These are phyloP conservation scores for Schlechtendalia chinensis DNA, from an alignment of 1,140 invertebrate genomes.

Conservation along the genomic window DNA sequence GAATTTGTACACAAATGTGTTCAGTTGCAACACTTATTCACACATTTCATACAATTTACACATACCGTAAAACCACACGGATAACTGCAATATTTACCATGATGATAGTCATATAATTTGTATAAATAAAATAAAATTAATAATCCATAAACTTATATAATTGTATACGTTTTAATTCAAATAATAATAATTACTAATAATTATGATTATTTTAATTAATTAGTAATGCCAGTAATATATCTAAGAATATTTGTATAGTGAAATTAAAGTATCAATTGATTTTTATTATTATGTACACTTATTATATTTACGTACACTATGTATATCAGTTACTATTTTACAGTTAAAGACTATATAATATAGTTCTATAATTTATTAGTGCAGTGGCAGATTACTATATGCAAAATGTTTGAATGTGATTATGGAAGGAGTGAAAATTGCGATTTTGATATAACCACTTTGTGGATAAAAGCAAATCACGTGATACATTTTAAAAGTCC, in stretches of 20 bases:
- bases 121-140: not conserved
- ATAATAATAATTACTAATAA: not conserved
- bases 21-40: not conserved
- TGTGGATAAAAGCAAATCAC: not conserved
- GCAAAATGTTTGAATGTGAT: not conserved
- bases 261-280: not conserved
- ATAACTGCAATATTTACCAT: conserved; percentile 1
- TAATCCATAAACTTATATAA: not conserved
- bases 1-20: too few relatives aligned
- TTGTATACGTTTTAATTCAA: not conserved
- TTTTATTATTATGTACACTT: not conserved
- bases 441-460: not conserved
- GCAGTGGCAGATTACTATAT: not conserved
- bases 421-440: not conserved
- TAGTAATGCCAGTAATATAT: too few relatives aligned
- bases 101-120: not conserved
- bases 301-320: not conserved
- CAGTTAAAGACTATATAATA: too few relatives aligned
- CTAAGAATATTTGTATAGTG: not conserved
- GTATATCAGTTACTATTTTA: too few relatives aligned
- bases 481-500: conserved; percentile 18
- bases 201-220: too few relatives aligned
- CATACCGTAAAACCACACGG: not conserved
- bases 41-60: too few relatives aligned
- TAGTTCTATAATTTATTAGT: too few relatives aligned